Base-by-base conservation (phyloP, 2,113 vertebrate species). In the Podiceps cristatus region DNA sequence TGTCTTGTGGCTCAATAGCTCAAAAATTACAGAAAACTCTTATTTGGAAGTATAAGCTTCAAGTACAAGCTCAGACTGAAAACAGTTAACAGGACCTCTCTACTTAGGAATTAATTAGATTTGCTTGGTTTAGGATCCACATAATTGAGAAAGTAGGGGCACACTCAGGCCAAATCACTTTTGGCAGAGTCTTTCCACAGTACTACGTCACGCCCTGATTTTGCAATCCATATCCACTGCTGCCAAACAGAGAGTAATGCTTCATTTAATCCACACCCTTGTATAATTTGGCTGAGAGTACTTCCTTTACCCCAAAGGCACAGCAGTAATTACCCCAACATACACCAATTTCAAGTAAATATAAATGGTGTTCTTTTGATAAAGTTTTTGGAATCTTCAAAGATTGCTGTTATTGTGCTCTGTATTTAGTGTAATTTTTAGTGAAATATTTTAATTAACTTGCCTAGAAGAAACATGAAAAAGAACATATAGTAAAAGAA, bases 241-340 rank as follows among this genome's bases (percentile, higher is more conserved):
- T 97, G 96, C 92, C 97, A 98, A 95, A 91, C 77, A 84, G 79
- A 97, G 80, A 98, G 91, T 96, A 97, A 97, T 97, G 97, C 95
- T 97, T 96, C 87, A 93, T 96, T 97, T 97, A 97, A 96, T 96
- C 94, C 96, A 97, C 94, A 96, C 93, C 96, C 97, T 97, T 97
- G 95, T 98, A 90, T 95, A 94, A 97, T 86, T 96, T 95, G 95
- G 94, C 96, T 96, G 88, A 83, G 71, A 95, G 71, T 88, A 91
- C 94, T 98, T 97, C 96, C 97, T 97, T 96, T 96, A 95, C 87
- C 95, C 96, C 83, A 67, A 94, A 98, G 97, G 94, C 82, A 97
- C 17, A 96, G 96, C 68, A 97, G 86, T 96, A 97, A 98, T 97
- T 98, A 96, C 91, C n/a, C 84, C 95, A 97, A 96, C 83, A 98